Evolutionary conservation across 1,140 invertebrate genomes (phyloP), one percentile per base, ranked within the genome.

Genomic region (Drosophila nebulosa): DNA sequence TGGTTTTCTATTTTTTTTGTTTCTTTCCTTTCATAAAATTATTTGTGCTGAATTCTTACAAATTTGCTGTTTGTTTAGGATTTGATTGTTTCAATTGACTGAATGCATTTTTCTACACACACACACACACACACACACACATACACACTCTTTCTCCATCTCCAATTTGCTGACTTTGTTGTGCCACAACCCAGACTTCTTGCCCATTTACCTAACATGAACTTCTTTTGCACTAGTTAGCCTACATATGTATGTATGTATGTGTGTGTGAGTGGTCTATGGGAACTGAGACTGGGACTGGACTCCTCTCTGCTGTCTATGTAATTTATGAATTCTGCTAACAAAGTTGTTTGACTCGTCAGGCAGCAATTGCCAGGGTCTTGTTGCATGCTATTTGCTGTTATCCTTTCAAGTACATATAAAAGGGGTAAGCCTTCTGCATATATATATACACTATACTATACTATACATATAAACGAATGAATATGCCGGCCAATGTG

Each of bases 331-430:
- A 74, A 74, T 74, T 71, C 56, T 32, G 39, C 56, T 74, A 74
- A 74, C 71, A 74, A 74, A 74, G 71, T 74, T 74, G 71, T 74
- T 74, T 67, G 71, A 55, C 71, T 71, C 52, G 70, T 70, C 73
- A 74, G 74, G 30, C 57, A 79, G 79, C 78, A 81, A 46, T 69
- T 46, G 74, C 64, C 46, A 46, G 16, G 42, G 50, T 32, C 22
- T 36, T 86, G 81, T 86, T 81, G 81, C 83, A 88, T 86, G 81
- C 63, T 63, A 53, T 32, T 42, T 50, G 26, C 50, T 62, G 39
- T 50, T 10, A 22, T n/a, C n/a, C 35, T 55, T 58, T 32, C 32
- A 50, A 55, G 50, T 60, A 18, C 16, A 46, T n/a, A 46, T 21
- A 21, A 46, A 46, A 46, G 18, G 18, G 18, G 14, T 39, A 32